phyloP scores from a whole-genome alignment of 2,797 vertebrate species.

The Sebastiscus tertius region DNA sequence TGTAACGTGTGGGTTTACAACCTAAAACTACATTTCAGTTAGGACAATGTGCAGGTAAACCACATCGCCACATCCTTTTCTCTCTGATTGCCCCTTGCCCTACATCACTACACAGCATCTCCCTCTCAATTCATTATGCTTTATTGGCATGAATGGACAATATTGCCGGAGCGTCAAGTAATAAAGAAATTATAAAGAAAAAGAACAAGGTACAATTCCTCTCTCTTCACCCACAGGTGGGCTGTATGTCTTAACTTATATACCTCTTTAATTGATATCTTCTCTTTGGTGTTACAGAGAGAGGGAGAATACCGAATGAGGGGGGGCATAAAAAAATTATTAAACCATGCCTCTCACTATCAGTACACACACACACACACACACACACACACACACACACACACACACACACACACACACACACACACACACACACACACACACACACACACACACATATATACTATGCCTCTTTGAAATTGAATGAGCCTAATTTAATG shows the following conservation, averaged over 20 bases:
- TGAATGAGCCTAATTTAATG: constrained; percentile 51
- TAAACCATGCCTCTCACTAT: constrained; percentile 38
- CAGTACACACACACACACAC: constrained; percentile 23
- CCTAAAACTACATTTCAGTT: neutral
- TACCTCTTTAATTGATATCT: constrained; percentile 41
- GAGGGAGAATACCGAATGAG: constrained; percentile 31
- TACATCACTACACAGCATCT: constrained; percentile 17
- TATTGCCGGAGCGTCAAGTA: neutral
- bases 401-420: constrained; percentile 34
- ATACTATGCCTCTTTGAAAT: constrained; percentile 35
- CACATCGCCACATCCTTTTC: neutral
- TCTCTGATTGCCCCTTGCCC: constrained; percentile 65
- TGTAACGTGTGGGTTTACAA: constrained; percentile 6
- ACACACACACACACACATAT: constrained; percentile 33
- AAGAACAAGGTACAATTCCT: constrained; percentile 17
- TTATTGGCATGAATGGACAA: neutral
- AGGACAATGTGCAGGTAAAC: constrained; percentile 17
- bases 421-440: constrained; percentile 32
- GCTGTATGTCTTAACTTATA: constrained; percentile 25
- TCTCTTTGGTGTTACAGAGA: constrained; percentile 79
- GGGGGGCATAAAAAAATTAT: neutral
- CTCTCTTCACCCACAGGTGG: constrained; percentile 47
- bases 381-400: constrained; percentile 34
- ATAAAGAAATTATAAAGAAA: neutral
- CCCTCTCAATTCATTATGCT: constrained; percentile 32